These are phyloP conservation scores for Homarus americanus DNA, from an alignment of 1,140 invertebrate genomes.

Conservation along the genomic window DNA sequence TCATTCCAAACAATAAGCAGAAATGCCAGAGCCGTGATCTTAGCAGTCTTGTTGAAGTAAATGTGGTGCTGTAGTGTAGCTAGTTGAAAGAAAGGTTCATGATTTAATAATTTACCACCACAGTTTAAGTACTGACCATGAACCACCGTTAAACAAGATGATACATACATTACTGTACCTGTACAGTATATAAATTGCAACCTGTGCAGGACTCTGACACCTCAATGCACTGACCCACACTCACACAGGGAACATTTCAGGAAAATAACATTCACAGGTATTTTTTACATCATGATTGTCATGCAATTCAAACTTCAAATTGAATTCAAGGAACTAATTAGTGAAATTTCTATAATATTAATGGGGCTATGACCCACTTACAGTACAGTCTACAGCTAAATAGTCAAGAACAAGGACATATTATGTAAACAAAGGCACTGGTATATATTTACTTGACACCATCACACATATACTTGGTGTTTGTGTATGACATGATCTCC, in stretches of 20 bases:
- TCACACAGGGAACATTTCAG: conserved; percentile 12
- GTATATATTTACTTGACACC: background rate
- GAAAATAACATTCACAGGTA: conserved; percentile 37
- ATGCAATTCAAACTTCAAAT: conserved; percentile 65
- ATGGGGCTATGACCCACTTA: conserved; percentile 15
- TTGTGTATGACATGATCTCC: too few species aligned
- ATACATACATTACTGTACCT: too few species aligned
- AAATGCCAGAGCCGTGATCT: background rate
- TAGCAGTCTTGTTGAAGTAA: background rate
- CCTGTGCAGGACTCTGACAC: conserved; percentile 3
- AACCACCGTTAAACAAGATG: background rate
- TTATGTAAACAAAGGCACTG: conserved; percentile 9
- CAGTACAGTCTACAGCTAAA: conserved; percentile 12
- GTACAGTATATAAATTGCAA: too few species aligned
- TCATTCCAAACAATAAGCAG: background rate
- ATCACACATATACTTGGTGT: background rate
- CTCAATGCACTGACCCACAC: background rate
- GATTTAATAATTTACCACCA: background rate
- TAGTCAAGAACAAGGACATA: conserved; percentile 22
- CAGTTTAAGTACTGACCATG: background rate
- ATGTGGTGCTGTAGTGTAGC: background rate
- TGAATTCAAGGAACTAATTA: conserved; percentile 55
- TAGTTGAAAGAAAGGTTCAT: background rate
- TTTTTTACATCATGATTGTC: conserved; percentile 66
- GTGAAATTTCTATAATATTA: conserved; percentile 43